Percentiles rank a stretch among this genome's conserved stretches.
Evolutionary conservation across 1,140 invertebrate genomes (phyloP).

Genomic region (Philopotamus ludificatus): DNA sequence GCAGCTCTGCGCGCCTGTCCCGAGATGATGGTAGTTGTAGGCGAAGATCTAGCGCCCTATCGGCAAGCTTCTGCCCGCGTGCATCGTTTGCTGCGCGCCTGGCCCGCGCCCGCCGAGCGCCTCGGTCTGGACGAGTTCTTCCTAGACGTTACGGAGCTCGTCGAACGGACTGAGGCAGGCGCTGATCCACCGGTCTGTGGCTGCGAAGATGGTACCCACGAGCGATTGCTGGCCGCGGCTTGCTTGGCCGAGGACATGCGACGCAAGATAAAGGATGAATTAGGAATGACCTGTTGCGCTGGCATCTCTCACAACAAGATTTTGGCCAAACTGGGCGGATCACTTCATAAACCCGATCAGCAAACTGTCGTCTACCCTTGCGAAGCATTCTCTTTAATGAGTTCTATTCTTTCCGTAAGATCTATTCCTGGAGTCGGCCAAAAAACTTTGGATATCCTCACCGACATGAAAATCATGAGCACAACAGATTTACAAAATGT

Average conservation of each 20-base stretch:
- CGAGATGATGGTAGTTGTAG: constrained; percentile 66
- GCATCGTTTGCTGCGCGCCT: constrained; percentile 64
- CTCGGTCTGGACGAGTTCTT: constrained; percentile 80
- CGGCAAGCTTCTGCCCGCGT: constrained; percentile 70
- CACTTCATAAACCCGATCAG: constrained; percentile 74
- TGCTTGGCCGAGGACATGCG: constrained; percentile 71
- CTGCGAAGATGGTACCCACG: constrained; percentile 71
- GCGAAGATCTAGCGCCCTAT: constrained; percentile 75
- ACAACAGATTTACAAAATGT: constrained; percentile 66
- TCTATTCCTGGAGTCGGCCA: constrained; percentile 72
- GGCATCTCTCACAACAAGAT: constrained; percentile 83
- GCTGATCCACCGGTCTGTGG: constrained; percentile 40
- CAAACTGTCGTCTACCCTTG: constrained; percentile 76
- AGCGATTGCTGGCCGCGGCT: constrained; percentile 64
- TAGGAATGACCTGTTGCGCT: constrained; percentile 76
- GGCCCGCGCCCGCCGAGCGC: constrained; percentile 69
- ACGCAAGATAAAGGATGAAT: constrained; percentile 61
- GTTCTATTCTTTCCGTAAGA: constrained; percentile 58
- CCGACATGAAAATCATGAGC: constrained; percentile 62
- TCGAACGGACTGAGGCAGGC: constrained; percentile 51
- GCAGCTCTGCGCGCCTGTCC: constrained; percentile 70
- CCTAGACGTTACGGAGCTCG: constrained; percentile 70
- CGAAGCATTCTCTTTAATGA: constrained; percentile 63
- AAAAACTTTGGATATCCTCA: constrained; percentile 62
- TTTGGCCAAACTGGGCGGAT: constrained; percentile 74